Base-by-base conservation (phyloP, 2,888 invertebrate genomes). In the Drosophila kanekoi region DNA sequence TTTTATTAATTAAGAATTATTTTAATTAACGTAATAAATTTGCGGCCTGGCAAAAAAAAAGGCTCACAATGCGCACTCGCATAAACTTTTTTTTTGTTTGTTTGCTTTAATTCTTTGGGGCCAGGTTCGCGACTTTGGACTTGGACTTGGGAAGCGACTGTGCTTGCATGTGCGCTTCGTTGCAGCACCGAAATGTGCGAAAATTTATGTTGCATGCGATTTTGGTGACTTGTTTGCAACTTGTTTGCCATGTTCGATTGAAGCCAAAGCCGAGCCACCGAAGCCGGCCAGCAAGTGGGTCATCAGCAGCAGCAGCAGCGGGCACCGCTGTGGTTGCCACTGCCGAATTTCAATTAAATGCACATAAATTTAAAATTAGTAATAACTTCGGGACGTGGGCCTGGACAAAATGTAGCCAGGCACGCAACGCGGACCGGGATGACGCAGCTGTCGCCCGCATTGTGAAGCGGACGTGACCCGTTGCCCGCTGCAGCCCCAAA, bases 1-100 rank as follows among this genome's bases (percentile, higher is more conserved):
- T 91, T 91, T 91, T 92, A 92, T 92, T 92, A 92, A 92, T 92
- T 92, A 92, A 91, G 91, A 91, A 92, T 92, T 92, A 92, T 91
- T 92, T 92, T 92, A 92, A 92, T 92, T 92, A 92, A 91, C 85
- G 91, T 90, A 91, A 92, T 92, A 92, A 92, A 92, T 92, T 92
- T 90, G 73, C 72, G 71, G 79, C 66, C 61, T 51, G 79, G 60
- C 77, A 69, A 56, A 57, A 37, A 37, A 57, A 53, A 40, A 52
- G 51, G 38, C 51, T n/a, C 13, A 35, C 38, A 59, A 73, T 64
- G 73, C 68, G 61, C 62, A 57, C 58, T 72, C 72, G 53, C 16
- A 56, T 47, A 28, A 48, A 59, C 16, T 52, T 47, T 52, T 32
- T 69, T 56, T 53, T 54, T 52, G 57, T n/a, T n/a, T 35, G 35